Evolutionary conservation across 2,888 invertebrate species (phyloP), one percentile per base, ranked within the genome.

Genomic region (Xestia rhomboidea): DNA sequence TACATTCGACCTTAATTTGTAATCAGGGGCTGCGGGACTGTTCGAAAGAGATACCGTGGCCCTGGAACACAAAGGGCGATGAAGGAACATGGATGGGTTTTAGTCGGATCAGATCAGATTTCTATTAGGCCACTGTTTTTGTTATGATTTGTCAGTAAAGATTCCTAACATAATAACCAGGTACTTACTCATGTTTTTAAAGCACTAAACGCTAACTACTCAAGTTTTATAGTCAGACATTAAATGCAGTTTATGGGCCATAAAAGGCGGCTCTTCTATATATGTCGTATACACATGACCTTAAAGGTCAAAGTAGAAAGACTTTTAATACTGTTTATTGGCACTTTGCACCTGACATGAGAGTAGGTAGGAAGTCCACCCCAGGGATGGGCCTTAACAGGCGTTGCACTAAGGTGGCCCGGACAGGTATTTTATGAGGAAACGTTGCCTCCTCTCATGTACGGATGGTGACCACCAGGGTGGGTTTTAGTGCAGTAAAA

Each of bases 201-300:
- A 15, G 27, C 18, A 41, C 46, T 41, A 79, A 46, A 41, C 60
- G 30, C 41, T 72, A 24, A 81, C 41, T 6, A 73, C 24, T 11
- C 41, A 62, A 34, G 18, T 62, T 77, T 62, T 77, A 49, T 51
- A 49, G 18, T 15, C 10, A 21, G 6, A 49, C 24, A 18, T 51
- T 27, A 64, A 64, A 44, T 34, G 15, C 18, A 62, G 34, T 81
- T 81, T 73, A 77, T 49, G 73, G 7, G 24, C 24, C 24, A 34
- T 73, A 51, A 77, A 78, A 73, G 8, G n/a, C 30, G 49, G 49
- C 13, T 81, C 30, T 24, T 72, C 11, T 34, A 24, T 49, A 38
- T 13, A 8, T 11, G 41, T 24, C 41, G 6, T 54, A n/a, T 27
- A n/a, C 3, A 34, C 24, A 72, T 44, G 18, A 72, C 41, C 30